Conservation (phyloP, 2,888 invertebrate genomes). For the Allophyes oxyacanthae region DNA sequence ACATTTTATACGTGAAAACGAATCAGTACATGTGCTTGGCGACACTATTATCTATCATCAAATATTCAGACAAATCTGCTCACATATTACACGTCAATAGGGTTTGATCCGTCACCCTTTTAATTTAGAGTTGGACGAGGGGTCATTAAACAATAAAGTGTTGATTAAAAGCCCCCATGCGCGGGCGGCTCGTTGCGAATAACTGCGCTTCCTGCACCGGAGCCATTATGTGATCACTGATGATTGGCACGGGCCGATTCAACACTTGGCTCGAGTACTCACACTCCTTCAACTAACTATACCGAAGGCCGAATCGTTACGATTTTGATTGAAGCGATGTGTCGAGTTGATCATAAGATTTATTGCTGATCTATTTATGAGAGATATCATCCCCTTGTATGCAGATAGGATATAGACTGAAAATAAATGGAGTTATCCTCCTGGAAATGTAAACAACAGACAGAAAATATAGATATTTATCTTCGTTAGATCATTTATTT, state of each 20-base stretch:
- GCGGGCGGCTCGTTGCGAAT: constrained; percentile 81
- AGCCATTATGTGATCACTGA: constrained; percentile 88
- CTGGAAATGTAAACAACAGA: too few relatives aligned
- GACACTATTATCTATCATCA: constrained; percentile 79
- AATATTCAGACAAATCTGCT: constrained; percentile 82
- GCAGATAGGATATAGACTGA: too few relatives aligned
- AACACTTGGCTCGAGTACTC: constrained; percentile 63
- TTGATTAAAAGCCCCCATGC: constrained; percentile 90
- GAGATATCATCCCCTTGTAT: too few relatives aligned
- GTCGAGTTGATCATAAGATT: background rate
- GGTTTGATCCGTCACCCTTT: constrained; percentile 88
- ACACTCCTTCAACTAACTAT: constrained; percentile 50
- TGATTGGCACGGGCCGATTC: constrained; percentile 81
- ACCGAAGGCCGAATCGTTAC: constrained; percentile 45
- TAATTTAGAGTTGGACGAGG: constrained; percentile 87
- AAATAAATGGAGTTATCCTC: too few relatives aligned
- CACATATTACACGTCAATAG: constrained; percentile 87
- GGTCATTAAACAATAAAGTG: constrained; percentile 90
- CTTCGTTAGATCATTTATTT: too few relatives aligned
- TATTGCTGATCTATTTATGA: background rate
- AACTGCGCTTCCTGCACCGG: constrained; percentile 85
- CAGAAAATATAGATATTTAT: too few relatives aligned
- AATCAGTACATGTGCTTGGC: constrained; percentile 2
- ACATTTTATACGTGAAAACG: background rate
- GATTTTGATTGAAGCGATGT: constrained; percentile 22